Evolutionary conservation across 2,888 invertebrate genomes (phyloP), one percentile per base, ranked within the genome.

Genomic region (Drosophila nr. fundita): DNA sequence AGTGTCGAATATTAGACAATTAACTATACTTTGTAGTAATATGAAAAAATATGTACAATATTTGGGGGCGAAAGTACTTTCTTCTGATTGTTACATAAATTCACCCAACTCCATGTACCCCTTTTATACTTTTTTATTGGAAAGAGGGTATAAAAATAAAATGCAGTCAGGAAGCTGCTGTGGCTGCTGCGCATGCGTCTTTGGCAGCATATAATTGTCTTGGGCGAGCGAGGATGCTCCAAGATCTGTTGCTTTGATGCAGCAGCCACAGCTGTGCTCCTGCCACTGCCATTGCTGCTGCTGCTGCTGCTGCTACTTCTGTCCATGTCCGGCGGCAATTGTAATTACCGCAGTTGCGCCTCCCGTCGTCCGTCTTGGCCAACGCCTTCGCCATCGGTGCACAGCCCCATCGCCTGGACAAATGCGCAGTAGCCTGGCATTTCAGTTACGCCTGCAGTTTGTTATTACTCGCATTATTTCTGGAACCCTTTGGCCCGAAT

Each of bases 281-380:
- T 61, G 76, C 65, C 58, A 48, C 67, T 79, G 73, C 54, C 30
- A 45, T 40, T 57, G 54, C 73, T 58, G 59, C 52, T 50, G 36
- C 57, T 52, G 68, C 62, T 57, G 63, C 62, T 60, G 78, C 73
- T 60, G 68, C 77, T 68, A 52, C 83, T 82, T 77, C 86, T 68
- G 76, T 78, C 86, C 83, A 84, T 90, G 91, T 89, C 91, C 87
- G 90, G 82, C 90, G 91, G 91, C 91, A 82, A 90, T 91, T 89
- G 91, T 91, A 91, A 91, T 91, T 91, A 91, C 87, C 80, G 83
- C 89, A 82, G 89, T 89, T 90, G 84, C 89, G 89, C 90, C 89
- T 89, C 86, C 89, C 83, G 85, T 89, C 79, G 87, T 86, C 68
- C 83, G 87, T 78, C 87, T 73, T 78, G 85, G 87, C 85, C 85